phyloP scores from a whole-genome alignment of 2,888 invertebrate genomes.

The Cheilosia scutellata region DNA sequence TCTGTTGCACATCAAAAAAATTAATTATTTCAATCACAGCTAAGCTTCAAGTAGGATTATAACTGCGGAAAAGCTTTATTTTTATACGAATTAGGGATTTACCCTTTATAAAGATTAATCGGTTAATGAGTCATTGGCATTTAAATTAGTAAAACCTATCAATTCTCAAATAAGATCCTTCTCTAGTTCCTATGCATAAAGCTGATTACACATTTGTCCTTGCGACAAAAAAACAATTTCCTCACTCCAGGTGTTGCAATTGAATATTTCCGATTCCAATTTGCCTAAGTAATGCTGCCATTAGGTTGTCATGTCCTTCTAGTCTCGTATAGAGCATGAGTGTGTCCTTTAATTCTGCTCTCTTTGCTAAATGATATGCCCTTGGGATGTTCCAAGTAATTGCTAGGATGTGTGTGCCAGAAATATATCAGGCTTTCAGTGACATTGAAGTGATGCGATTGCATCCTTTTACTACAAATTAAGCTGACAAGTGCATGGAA shows the following conservation, averaged over 20 bases:
- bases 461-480: conserved; percentile 31
- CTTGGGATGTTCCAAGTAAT: conserved; percentile 46
- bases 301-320: conserved; percentile 59
- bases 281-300: conserved; percentile 70
- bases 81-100: too few relatives aligned
- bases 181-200: too few relatives aligned
- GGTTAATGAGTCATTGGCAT: too few relatives aligned
- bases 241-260: conserved; percentile 26
- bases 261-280: conserved; percentile 70
- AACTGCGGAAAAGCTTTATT: background rate
- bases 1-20: conserved; percentile 45
- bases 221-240: background rate
- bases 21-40: conserved; percentile 42
- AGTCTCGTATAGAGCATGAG: conserved; percentile 1
- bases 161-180: too few relatives aligned
- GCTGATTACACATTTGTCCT: conserved; percentile 5
- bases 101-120: too few relatives aligned
- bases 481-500: conserved; percentile 32
- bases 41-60: conserved; percentile 9
- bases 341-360: too few relatives aligned
- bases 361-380: conserved; percentile 25
- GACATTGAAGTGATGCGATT: conserved; percentile 24
- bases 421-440: too few relatives aligned
- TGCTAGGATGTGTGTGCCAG: conserved; percentile 28
- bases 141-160: too few relatives aligned